Percentiles rank a stretch among this genome's conserved stretches.
phyloP scores from a whole-genome alignment of 2,113 vertebrate species.

The Tragulus kanchil region DNA sequence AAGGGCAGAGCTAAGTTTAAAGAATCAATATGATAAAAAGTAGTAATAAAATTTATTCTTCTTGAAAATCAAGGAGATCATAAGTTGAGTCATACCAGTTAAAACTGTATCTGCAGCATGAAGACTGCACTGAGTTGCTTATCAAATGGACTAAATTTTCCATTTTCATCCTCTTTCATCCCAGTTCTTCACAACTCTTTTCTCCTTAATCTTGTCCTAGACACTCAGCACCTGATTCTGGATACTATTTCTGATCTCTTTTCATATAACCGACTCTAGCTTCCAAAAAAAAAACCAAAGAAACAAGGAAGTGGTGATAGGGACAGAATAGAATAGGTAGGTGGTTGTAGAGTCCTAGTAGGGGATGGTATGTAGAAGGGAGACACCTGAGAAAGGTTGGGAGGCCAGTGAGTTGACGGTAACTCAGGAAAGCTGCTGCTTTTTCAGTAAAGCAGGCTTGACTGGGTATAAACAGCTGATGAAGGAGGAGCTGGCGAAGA shows the following conservation, averaged over 20 bases:
- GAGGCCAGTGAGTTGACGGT: too few species aligned
- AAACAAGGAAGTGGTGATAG: background rate
- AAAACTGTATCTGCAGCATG: background rate
- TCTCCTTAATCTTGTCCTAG: background rate
- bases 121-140: background rate
- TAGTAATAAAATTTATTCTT: background rate
- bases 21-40: background rate
- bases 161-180: background rate
- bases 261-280: background rate
- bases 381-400: too few species aligned
- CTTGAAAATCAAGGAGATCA: background rate
- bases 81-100: background rate
- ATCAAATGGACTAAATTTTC: background rate
- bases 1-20: slow-evolving; percentile 9
- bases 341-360: too few species aligned
- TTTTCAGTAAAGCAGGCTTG: too few species aligned
- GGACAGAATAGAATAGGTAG: too few species aligned
- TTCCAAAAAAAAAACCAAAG: background rate
- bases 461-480: too few species aligned
- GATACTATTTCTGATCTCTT: slow-evolving; percentile 7
- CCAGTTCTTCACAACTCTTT: fast-evolving
- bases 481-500: too few species aligned
- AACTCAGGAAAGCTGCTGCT: too few species aligned
- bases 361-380: too few species aligned
- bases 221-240: background rate